Conservation (phyloP, 2,888 invertebrate species). For the Seira musarum region DNA sequence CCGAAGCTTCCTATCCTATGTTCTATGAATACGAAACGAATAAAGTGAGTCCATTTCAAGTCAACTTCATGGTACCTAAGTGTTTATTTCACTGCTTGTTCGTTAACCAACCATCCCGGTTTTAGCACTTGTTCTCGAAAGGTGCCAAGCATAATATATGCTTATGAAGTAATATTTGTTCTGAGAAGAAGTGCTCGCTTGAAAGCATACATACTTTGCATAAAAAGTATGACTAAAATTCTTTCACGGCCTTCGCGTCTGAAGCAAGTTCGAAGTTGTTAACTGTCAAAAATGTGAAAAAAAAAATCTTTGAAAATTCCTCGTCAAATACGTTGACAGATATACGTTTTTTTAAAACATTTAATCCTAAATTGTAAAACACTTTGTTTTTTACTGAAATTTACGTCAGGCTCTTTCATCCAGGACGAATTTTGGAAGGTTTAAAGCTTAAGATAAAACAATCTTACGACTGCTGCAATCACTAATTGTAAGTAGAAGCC, state of each 20-base stretch:
- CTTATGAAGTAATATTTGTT: too few relatives aligned
- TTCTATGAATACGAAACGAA: not conserved
- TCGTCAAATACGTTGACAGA: not conserved
- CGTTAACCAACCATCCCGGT: too few relatives aligned
- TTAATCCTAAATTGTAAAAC: too few relatives aligned
- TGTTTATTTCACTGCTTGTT: not conserved
- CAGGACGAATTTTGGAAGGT: not conserved
- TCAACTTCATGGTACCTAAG: not conserved
- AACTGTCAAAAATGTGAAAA: conserved; percentile 2
- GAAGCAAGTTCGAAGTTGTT: not conserved
- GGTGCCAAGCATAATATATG: too few relatives aligned
- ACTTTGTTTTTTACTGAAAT: too few relatives aligned
- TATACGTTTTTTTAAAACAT: not conserved
- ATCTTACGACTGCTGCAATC: too few relatives aligned
- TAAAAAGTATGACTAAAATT: not conserved
- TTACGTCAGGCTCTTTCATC: too few relatives aligned
- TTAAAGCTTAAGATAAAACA: too few relatives aligned
- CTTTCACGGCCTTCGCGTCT: conserved; percentile 30
- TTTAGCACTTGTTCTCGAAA: too few relatives aligned
- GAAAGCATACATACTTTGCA: not conserved
- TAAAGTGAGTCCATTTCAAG: not conserved
- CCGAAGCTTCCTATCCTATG: not conserved
- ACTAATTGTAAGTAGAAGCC: too few relatives aligned
- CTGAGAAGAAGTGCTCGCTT: not conserved
- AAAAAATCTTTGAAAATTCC: not conserved